These are phyloP conservation scores for Sebastiscus albofasciatus DNA, from an alignment of 2,797 vertebrate species.

Conservation along the genomic window DNA sequence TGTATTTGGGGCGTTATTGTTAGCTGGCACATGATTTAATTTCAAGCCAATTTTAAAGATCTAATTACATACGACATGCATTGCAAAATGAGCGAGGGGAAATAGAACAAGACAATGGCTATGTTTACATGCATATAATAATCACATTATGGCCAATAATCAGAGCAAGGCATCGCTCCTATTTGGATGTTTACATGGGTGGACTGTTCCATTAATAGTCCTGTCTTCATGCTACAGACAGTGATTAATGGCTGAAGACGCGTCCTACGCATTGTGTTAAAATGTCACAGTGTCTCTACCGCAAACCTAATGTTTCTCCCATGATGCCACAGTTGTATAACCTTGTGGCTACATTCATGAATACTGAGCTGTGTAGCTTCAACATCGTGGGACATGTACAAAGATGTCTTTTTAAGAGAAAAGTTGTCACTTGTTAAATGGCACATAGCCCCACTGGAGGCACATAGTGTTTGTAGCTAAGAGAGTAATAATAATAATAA, in stretches of 20 bases:
- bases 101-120: slow-evolving; percentile 17
- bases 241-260: slow-evolving; percentile 1
- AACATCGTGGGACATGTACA: neutral
- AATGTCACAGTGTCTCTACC: slow-evolving; percentile 3
- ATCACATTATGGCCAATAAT: slow-evolving; percentile 31
- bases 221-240: slow-evolving; percentile 5
- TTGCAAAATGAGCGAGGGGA: slow-evolving; percentile 7
- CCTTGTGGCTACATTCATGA: neutral
- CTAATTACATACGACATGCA: slow-evolving; percentile 4
- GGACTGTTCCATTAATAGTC: slow-evolving; percentile 17
- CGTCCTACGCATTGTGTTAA: neutral
- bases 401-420: neutral
- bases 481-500: neutral
- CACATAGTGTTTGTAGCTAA: neutral
- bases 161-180: slow-evolving; percentile 9
- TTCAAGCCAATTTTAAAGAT: slow-evolving; percentile 14
- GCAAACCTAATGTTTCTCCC: neutral
- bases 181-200: slow-evolving; percentile 19
- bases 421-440: neutral
- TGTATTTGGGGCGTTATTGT: neutral
- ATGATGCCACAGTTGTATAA: neutral
- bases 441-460: neutral
- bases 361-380: neutral
- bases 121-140: slow-evolving; percentile 39
- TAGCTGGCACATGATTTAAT: neutral